Conservation (phyloP, 2,888 invertebrate genomes). For the Athalia circularis region DNA sequence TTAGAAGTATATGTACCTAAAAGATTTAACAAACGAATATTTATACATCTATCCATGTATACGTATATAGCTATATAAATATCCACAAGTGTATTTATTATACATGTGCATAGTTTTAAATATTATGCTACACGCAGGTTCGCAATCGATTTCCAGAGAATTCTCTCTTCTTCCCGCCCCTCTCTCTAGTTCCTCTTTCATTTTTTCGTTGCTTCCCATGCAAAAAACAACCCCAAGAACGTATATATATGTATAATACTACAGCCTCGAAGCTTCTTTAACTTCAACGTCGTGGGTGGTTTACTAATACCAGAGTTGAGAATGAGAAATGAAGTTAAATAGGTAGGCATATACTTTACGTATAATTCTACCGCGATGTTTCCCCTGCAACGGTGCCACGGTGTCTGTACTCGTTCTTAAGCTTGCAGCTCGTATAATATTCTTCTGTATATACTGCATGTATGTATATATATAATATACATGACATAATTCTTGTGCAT, state of each 20-base stretch:
- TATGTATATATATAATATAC: too few species aligned
- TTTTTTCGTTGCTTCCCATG: slow-evolving; percentile 13
- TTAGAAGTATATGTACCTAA: background rate
- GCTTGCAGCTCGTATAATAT: too few species aligned
- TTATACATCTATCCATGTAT: background rate
- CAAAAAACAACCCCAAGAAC: slow-evolving; percentile 27
- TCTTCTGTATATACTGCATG: too few species aligned
- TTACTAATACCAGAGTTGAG: background rate
- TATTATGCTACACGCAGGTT: slow-evolving; percentile 8
- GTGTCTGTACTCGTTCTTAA: too few species aligned
- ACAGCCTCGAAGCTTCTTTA: background rate
- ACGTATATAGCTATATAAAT: slow-evolving; percentile 18
- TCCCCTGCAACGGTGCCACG: too few species aligned
- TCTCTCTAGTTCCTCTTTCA: background rate
- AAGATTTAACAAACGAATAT: slow-evolving; percentile 20
- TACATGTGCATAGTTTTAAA: slow-evolving; percentile 13
- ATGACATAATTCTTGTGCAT: too few species aligned
- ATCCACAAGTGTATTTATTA: slow-evolving; percentile 5
- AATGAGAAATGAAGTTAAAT: background rate
- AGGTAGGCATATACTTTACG: background rate
- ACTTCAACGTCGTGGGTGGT: slow-evolving; percentile 33
- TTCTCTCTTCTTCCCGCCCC: background rate
- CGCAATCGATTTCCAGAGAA: slow-evolving; percentile 30
- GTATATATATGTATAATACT: background rate
- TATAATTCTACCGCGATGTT: background rate